These are phyloP conservation scores for Vollenhovia emeryi DNA, from an alignment of 1,140 invertebrate genomes.

Conservation along the genomic window DNA sequence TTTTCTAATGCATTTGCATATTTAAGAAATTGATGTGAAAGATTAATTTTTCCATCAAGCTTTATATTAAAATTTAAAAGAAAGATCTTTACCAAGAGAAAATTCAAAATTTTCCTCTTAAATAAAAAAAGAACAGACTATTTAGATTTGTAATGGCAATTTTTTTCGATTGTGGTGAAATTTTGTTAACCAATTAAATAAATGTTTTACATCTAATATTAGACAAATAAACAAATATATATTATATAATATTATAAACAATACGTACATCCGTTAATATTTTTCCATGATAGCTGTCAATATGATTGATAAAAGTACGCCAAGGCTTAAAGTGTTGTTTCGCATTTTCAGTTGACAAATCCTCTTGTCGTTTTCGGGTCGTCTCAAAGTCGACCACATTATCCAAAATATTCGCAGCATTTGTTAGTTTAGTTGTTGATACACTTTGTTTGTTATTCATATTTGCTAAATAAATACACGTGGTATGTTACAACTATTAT, in stretches of 20 bases:
- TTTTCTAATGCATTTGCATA: background rate
- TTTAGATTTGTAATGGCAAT: background rate
- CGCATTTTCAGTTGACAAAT: conserved; percentile 17
- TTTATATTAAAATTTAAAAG: background rate
- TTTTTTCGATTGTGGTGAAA: background rate
- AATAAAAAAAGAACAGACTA: background rate
- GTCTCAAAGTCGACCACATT: background rate
- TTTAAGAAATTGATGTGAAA: background rate
- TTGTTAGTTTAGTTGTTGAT: conserved; percentile 22
- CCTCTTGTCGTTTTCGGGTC: background rate
- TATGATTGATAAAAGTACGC: conserved; percentile 79
- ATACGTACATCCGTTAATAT: conserved; percentile 70
- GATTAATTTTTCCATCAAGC: background rate
- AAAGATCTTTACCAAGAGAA: background rate
- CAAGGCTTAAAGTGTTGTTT: conserved; percentile 65
- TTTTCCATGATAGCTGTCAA: conserved; percentile 77
- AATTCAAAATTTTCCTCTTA: background rate
- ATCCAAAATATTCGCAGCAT: background rate
- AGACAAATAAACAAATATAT: background rate
- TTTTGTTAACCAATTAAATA: background rate
- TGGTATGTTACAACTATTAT: background rate
- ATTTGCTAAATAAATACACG: background rate
- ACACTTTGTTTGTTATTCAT: background rate
- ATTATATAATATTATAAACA: background rate
- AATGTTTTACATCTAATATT: background rate